Conservation (phyloP, 2,113 vertebrate species). For the Pseudolaguvia tuberculata region DNA sequence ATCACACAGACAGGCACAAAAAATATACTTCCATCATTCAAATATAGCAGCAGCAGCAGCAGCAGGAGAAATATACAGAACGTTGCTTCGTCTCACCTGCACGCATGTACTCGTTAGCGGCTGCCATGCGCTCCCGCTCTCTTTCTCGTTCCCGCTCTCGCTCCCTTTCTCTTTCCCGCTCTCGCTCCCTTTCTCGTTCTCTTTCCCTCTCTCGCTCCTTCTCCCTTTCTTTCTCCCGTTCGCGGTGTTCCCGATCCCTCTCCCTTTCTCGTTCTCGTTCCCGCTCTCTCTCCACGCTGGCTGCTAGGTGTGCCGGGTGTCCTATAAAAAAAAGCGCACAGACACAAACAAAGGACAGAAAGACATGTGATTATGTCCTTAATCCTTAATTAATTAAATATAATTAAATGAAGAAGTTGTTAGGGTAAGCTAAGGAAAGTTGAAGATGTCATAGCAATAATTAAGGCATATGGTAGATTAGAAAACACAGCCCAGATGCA, state of each 20-base stretch:
- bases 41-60: too few relatives aligned
- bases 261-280: slow-evolving; percentile 67
- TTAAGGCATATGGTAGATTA: neutral
- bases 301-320: slow-evolving; percentile 79
- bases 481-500: slow-evolving; percentile 1
- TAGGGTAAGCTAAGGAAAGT: slow-evolving; percentile 20
- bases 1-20: neutral
- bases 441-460: neutral
- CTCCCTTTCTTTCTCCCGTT: slow-evolving; percentile 44
- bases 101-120: slow-evolving; percentile 64
- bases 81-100: slow-evolving; percentile 50
- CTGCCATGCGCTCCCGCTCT: slow-evolving; percentile 48
- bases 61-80: neutral
- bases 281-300: slow-evolving; percentile 76
- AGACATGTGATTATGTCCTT: neutral
- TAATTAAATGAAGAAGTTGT: neutral
- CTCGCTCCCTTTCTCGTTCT: slow-evolving; percentile 59
- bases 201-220: too few relatives aligned
- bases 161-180: slow-evolving; percentile 56
- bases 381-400: neutral
- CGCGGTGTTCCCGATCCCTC: slow-evolving; percentile 43
- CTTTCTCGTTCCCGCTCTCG: slow-evolving; percentile 49
- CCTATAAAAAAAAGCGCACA: slow-evolving; percentile 64
- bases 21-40: neutral
- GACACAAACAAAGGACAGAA: neutral